A percentile compares a stretch with the other conserved stretches of the same genome.
Conservation (phyloP, 2,113 vertebrate species). For the Limanda limanda region DNA sequence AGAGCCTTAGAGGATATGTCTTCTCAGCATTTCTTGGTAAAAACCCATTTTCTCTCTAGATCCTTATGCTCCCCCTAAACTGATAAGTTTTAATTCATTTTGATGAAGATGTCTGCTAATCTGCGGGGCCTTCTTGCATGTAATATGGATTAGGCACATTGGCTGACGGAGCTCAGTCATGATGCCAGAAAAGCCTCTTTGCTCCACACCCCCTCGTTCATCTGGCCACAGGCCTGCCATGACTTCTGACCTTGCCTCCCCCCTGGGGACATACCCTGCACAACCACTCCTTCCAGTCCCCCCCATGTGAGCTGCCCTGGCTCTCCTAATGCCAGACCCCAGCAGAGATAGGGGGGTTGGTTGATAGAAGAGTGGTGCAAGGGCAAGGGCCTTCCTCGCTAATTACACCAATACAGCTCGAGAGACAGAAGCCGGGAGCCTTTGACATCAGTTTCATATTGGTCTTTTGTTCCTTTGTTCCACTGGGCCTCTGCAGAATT, state of each 20-base stretch:
- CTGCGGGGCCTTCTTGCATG: conserved; percentile 73
- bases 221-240: conserved; percentile 76
- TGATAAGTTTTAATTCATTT: conserved; percentile 77
- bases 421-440: conserved; percentile 67
- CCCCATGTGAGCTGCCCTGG: conserved; percentile 58
- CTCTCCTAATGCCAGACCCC: conserved; percentile 57
- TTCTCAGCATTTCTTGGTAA: conserved; percentile 64
- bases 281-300: conserved; percentile 58
- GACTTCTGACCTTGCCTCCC: conserved; percentile 73
- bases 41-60: conserved; percentile 58
- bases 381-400: conserved; percentile 78
- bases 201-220: conserved; percentile 66
- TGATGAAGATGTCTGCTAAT: conserved; percentile 77
- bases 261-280: conserved; percentile 64
- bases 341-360: conserved; percentile 18
- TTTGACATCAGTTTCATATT: conserved; percentile 72
- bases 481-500: conserved; percentile 49
- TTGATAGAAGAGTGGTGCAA: conserved; percentile 69
- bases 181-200: conserved; percentile 80
- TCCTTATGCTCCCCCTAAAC: conserved; percentile 28
- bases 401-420: conserved; percentile 79
- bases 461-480: conserved; percentile 70
- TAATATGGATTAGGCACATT: conserved; percentile 83
- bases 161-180: conserved; percentile 73
- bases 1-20: conserved; percentile 63